Percentiles rank a stretch among this genome's conserved stretches.
These are phyloP conservation scores for Sesamia nonagrioides DNA, from an alignment of 1,140 invertebrate species.

Conservation along the genomic window DNA sequence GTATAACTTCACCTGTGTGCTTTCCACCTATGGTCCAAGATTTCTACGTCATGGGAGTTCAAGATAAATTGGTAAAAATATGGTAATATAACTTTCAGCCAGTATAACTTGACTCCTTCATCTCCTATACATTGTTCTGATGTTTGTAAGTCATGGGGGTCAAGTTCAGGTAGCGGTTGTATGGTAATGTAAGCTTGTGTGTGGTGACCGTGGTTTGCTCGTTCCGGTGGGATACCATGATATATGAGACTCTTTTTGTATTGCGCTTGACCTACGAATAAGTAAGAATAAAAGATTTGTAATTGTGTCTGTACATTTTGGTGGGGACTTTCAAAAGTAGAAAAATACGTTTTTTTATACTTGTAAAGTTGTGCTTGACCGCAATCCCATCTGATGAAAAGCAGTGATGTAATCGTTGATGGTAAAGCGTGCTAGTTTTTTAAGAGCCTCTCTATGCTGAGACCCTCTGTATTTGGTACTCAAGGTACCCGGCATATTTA, in stretches of 20 bases:
- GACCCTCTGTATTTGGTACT: too few species aligned
- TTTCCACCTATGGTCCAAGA: not conserved
- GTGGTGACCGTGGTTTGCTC: conserved; percentile 66
- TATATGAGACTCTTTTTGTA: conserved; percentile 70
- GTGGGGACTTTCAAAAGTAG: not conserved
- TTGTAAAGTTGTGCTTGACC: too few species aligned
- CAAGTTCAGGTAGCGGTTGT: conserved; percentile 49
- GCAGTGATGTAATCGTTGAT: too few species aligned
- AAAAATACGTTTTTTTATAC: too few species aligned
- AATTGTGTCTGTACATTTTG: conserved; percentile 50
- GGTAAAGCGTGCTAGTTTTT: too few species aligned
- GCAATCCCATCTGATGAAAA: too few species aligned
- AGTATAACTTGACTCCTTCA: conserved; percentile 3
- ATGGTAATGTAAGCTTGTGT: conserved; percentile 63
- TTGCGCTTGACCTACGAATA: conserved; percentile 68
- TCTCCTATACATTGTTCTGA: not conserved
- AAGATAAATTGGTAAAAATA: conserved; percentile 8
- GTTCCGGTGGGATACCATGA: conserved; percentile 75
- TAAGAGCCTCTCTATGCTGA: too few species aligned
- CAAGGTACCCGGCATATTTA: too few species aligned
- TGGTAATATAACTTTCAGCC: not conserved
- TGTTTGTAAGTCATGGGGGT: conserved; percentile 16
- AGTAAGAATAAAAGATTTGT: conserved; percentile 55
- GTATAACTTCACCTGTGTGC: conserved; percentile 1
- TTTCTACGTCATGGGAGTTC: not conserved